Base-by-base conservation (phyloP, 2,797 vertebrate species). In the Lagocephalus sceleratus region DNA sequence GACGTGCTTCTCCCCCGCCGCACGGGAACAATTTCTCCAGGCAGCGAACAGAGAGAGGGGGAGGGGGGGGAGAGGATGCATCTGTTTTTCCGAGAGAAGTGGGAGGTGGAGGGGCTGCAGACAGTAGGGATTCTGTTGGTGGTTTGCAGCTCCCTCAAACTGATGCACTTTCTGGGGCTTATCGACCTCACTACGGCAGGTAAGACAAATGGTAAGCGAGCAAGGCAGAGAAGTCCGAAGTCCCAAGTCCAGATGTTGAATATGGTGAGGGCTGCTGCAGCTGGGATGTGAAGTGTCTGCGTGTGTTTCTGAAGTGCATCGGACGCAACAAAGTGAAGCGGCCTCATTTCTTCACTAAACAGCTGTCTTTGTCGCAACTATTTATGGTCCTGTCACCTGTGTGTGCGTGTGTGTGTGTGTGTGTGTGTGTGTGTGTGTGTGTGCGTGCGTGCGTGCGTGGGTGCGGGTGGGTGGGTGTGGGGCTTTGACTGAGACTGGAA, bases 81-180 rank as follows among this genome's bases (percentile, higher is more conserved):
- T 82, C 78, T 86, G 70, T 91, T 91, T 79, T 88, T 87, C 71
- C 73, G 73, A 63, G 87, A 90, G 20, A 87, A 85, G 61, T 91
- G 89, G 89, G 89, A 92, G 85, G 81, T 91, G 81, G 91, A 93
- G 85, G 91, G 91, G 58, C 83, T 94, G 79, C 92, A 93, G 87
- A 92, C 85, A 0, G 80, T 93, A 63, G 92, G 91, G 43, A 89
- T 94, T 76, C 89, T 93, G 48, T 84, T 93, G 78, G 86, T 94
- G 71, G 84, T 94, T 80, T 92, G 87, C 83, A 92, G 89, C 80
- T 91, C 90, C 63, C 80, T 91, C 56, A 93, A 94, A 89, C 88
- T 94, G 78, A 88, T 94, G 89, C 92, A 93, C 83, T 93, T 93
- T 88, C 87, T 92, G 79, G 93, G 93, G 80, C 89, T 92, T 68